Percentiles rank a stretch among this genome's conserved stretches.
Evolutionary conservation across 2,797 vertebrate species (phyloP).

Genomic region (Brachymystax lenok): DNA sequence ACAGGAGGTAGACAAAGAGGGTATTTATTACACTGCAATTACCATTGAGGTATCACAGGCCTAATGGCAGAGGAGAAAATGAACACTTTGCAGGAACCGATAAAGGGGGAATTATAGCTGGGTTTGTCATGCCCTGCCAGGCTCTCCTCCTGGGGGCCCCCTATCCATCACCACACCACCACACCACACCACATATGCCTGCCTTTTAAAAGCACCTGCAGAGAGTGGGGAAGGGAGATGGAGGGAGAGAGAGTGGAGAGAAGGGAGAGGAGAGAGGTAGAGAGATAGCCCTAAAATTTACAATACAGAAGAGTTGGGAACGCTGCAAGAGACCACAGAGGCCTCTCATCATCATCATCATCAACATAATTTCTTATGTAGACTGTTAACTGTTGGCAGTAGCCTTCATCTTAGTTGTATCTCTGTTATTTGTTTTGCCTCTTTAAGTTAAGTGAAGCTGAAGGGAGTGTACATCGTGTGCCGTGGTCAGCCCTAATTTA

Average conservation of each 20-base stretch:
- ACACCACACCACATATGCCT: neutral
- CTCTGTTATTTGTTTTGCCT: conserved; percentile 40
- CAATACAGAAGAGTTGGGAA: too few species aligned
- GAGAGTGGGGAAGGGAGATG: neutral
- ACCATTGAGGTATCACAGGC: conserved; percentile 42
- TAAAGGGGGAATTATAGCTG: conserved; percentile 54
- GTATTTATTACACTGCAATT: conserved; percentile 58
- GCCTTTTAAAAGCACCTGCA: conserved; percentile 15
- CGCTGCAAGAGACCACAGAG: too few species aligned
- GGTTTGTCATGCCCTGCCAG: conserved; percentile 41
- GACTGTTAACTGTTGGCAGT: neutral
- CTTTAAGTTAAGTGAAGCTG: conserved; percentile 71
- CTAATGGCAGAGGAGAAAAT: conserved; percentile 51
- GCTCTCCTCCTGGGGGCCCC: conserved; percentile 28
- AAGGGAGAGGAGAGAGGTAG: too few species aligned
- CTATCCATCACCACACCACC: conserved; percentile 40
- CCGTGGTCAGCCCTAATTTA: conserved; percentile 69
- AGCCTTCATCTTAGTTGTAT: neutral
- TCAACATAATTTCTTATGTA: neutral
- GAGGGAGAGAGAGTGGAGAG: too few species aligned
- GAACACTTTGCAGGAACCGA: conserved; percentile 54
- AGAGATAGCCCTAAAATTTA: too few species aligned
- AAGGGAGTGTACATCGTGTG: conserved; percentile 24
- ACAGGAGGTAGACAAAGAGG: conserved; percentile 46
- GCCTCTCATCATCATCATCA: neutral